Evolutionary conservation across 2,888 invertebrate species (phyloP).

Genomic region (Magallana nippona): DNA sequence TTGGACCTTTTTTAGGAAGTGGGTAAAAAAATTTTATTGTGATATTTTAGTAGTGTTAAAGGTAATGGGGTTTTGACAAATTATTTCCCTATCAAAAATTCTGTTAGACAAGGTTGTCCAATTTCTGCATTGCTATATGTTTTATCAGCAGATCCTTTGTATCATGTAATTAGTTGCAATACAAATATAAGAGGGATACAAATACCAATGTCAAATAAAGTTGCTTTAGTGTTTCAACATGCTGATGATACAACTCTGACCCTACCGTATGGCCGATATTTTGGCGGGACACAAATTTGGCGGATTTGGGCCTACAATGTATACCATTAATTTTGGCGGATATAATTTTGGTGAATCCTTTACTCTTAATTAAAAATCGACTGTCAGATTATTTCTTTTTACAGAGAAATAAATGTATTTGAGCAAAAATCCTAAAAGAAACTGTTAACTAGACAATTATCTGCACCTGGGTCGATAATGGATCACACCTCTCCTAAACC

Average conservation of each 20-base stretch:
- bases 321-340: too few species aligned
- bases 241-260: slow-evolving; percentile 39
- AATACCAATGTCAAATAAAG: neutral
- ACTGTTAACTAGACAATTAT: too few species aligned
- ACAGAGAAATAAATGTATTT: too few species aligned
- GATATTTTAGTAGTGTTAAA: slow-evolving; percentile 24
- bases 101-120: slow-evolving; percentile 37
- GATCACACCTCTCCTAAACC: too few species aligned
- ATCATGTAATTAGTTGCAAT: slow-evolving; percentile 2
- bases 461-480: too few species aligned
- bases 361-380: too few species aligned
- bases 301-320: too few species aligned
- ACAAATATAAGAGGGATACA: slow-evolving; percentile 31
- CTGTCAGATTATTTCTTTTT: too few species aligned
- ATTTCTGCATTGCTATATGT: slow-evolving; percentile 39
- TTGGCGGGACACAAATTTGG: too few species aligned
- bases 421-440: too few species aligned
- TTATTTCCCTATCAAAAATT: slow-evolving; percentile 22
- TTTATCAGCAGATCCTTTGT: slow-evolving; percentile 30
- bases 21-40: slow-evolving; percentile 41
- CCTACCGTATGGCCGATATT: too few species aligned
- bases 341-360: too few species aligned
- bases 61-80: slow-evolving; percentile 36
- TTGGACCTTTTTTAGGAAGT: slow-evolving; percentile 36
- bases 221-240: slow-evolving; percentile 25